A percentile compares a stretch with the other conserved stretches of the same genome.
phyloP scores from a whole-genome alignment of 2,113 vertebrate species.

The Spilogale gracilis region DNA sequence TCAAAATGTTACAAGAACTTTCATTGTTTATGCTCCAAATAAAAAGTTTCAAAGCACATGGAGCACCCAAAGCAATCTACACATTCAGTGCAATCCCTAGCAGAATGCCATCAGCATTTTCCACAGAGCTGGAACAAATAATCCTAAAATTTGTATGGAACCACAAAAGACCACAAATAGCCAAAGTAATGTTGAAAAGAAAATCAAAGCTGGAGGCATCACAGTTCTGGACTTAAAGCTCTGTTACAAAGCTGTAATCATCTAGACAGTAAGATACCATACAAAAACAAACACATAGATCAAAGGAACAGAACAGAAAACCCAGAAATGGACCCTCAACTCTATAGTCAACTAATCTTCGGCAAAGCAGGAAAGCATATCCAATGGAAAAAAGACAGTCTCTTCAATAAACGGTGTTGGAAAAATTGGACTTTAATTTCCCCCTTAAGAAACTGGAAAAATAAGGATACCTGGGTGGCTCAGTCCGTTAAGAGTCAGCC shows the following conservation, averaged over 20 bases:
- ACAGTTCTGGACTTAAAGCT: no score
- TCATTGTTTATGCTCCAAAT: background rate
- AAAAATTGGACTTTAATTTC: background rate
- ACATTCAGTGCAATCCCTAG: background rate
- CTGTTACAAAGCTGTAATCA: no score
- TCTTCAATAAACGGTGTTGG: no score
- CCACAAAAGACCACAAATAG: background rate
- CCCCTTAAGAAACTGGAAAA: background rate
- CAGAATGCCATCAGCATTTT: background rate
- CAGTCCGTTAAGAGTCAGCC: no score
- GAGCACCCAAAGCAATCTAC: background rate
- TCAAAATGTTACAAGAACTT: slow-evolving; percentile 18
- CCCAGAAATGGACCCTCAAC: no score
- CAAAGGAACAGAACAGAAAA: no score
- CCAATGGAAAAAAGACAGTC: no score
- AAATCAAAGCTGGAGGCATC: background rate
- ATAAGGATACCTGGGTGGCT: no score
- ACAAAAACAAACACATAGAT: no score
- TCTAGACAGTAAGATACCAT: no score
- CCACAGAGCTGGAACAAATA: background rate
- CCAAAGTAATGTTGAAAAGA: background rate
- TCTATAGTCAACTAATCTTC: no score
- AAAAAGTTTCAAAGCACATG: slow-evolving; percentile 29
- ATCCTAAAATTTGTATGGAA: background rate
- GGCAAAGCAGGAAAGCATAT: no score